Evolutionary conservation across 2,113 vertebrate species (phyloP).

Genomic region (Gnathonemus echidnorhynchus): DNA sequence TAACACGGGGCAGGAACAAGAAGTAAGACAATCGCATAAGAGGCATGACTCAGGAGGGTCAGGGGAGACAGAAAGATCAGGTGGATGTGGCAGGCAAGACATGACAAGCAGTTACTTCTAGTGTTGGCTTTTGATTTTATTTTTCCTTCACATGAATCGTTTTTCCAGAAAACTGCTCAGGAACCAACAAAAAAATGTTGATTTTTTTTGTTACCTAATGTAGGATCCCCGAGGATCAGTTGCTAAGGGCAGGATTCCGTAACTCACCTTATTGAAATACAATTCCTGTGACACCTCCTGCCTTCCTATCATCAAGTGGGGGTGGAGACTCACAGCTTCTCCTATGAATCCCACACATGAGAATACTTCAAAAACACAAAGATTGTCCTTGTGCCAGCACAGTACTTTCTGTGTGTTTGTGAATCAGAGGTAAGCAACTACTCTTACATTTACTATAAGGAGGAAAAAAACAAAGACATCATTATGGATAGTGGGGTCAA

Average conservation of each 20-base stretch:
- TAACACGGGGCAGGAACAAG: too few species aligned
- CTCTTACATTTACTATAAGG: not conserved
- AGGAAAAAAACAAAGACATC: not conserved
- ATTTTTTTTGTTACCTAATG: not conserved
- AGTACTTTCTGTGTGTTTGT: not conserved
- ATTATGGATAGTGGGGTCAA: not conserved
- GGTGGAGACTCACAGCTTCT: not conserved
- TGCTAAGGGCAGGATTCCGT: not conserved
- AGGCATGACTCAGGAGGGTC: too few species aligned
- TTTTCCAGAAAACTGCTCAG: not conserved
- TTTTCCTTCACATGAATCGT: not conserved
- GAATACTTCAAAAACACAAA: not conserved
- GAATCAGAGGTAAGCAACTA: not conserved
- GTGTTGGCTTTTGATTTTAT: not conserved
- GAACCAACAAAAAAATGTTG: not conserved
- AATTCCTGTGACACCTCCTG: not conserved
- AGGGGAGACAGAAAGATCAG: too few species aligned
- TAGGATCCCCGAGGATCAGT: not conserved
- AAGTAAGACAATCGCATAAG: too few species aligned
- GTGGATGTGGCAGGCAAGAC: too few species aligned
- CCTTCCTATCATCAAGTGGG: not conserved
- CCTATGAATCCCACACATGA: not conserved
- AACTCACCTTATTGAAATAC: not conserved
- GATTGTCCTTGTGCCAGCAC: not conserved
- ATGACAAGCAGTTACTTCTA: not conserved